Evolutionary conservation across 2,888 invertebrate genomes (phyloP).

Genomic region (Chydorus sphaericus): DNA sequence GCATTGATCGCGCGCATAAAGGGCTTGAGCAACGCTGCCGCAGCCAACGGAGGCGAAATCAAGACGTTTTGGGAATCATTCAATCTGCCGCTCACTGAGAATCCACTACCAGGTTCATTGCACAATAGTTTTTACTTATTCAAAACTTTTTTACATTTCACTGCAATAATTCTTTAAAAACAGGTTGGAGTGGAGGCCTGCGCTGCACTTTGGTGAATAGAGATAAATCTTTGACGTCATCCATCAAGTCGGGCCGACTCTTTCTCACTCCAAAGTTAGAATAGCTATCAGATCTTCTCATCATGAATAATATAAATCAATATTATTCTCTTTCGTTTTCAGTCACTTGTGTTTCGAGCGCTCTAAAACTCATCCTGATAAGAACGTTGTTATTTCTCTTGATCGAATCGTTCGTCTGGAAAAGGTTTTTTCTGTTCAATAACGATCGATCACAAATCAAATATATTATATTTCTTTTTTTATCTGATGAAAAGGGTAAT

Average conservation of each 20-base stretch:
- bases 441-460: no score
- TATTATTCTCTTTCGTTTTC: background rate
- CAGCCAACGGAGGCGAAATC: background rate
- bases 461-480: no score
- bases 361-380: conserved; percentile 27
- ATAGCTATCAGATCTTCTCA: background rate
- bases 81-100: conserved; percentile 26
- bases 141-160: conserved; percentile 5
- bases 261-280: conserved; percentile 27
- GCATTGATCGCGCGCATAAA: no score
- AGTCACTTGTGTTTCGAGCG: conserved; percentile 29
- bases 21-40: background rate
- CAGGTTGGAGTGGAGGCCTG: conserved; percentile 29
- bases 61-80: conserved; percentile 23
- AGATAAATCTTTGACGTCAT: conserved; percentile 28
- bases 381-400: conserved; percentile 29
- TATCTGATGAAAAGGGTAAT: no score
- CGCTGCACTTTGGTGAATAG: conserved; percentile 29
- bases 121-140: background rate
- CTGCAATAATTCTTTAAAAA: background rate
- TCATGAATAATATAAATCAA: background rate
- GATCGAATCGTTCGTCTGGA: conserved; percentile 26
- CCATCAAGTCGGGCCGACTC: conserved; percentile 28
- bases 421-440: no score
- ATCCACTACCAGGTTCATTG: conserved; percentile 25